These are phyloP conservation scores for Drosophila ohnishii DNA, from an alignment of 1,140 invertebrate species.

Conservation along the genomic window DNA sequence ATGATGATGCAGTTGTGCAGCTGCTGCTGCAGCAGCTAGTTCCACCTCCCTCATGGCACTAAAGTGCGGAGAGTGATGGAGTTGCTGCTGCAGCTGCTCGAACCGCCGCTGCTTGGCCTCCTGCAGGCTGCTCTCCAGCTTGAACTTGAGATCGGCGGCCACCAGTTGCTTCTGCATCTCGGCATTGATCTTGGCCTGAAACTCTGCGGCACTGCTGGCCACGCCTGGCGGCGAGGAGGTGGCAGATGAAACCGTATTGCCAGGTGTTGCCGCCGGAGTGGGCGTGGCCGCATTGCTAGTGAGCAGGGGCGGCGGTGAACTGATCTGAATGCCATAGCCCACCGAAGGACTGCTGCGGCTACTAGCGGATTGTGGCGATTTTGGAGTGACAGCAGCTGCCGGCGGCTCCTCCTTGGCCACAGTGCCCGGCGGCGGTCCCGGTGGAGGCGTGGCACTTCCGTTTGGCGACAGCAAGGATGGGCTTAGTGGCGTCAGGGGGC, in stretches of 20 bases:
- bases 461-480: slow-evolving; percentile 76
- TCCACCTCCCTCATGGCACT: slow-evolving; percentile 70
- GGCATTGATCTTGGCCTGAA: slow-evolving; percentile 81
- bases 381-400: slow-evolving; percentile 41
- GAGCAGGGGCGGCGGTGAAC: slow-evolving; percentile 72
- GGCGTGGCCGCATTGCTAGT: slow-evolving; percentile 56
- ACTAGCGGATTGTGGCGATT: slow-evolving; percentile 59
- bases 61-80: slow-evolving; percentile 82
- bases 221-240: slow-evolving; percentile 64
- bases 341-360: slow-evolving; percentile 52
- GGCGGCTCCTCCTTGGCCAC: slow-evolving; percentile 65
- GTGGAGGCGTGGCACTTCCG: slow-evolving; percentile 58
- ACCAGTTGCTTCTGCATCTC: slow-evolving; percentile 82
- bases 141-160: slow-evolving; percentile 78
- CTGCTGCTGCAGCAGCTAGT: slow-evolving; percentile 65
- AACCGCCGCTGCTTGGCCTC: slow-evolving; percentile 71
- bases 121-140: slow-evolving; percentile 72
- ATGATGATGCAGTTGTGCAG: slow-evolving; percentile 74
- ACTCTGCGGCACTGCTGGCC: slow-evolving; percentile 53
- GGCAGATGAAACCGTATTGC: slow-evolving; percentile 55
- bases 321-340: slow-evolving; percentile 66
- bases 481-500: slow-evolving; percentile 85
- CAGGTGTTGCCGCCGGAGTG: slow-evolving; percentile 37
- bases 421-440: slow-evolving; percentile 18
- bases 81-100: slow-evolving; percentile 82